A percentile compares a stretch with the other conserved stretches of the same genome.
Evolutionary conservation across 2,888 invertebrate genomes (phyloP).

Genomic region (Agrotis exclamationis): DNA sequence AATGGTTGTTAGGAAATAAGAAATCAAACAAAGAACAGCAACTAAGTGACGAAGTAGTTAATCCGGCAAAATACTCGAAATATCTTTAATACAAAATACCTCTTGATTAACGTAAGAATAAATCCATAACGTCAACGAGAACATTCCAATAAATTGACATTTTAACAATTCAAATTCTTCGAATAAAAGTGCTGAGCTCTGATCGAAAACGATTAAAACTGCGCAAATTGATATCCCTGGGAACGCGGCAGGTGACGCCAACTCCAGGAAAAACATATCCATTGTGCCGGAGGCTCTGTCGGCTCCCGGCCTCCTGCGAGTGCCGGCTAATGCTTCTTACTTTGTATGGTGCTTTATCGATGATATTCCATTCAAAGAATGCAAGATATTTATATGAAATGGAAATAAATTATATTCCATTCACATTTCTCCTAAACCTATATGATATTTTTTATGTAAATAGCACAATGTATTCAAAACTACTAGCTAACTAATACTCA

Average conservation of each 20-base stretch:
- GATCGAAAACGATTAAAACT: conserved; percentile 83
- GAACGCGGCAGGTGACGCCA: conserved; percentile 81
- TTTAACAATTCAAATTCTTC: conserved; percentile 70
- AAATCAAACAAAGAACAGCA: conserved; percentile 28
- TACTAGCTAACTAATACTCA: background rate
- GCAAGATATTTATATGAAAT: background rate
- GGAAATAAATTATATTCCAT: too few species aligned
- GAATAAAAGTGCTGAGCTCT: conserved; percentile 71
- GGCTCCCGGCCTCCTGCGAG: conserved; percentile 8
- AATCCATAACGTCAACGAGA: conserved; percentile 9
- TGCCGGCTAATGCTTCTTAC: conserved; percentile 6
- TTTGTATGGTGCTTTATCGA: conserved; percentile 8
- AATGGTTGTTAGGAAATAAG: conserved; percentile 16
- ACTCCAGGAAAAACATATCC: conserved; percentile 66
- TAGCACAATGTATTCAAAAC: background rate
- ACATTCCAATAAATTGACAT: conserved; percentile 54
- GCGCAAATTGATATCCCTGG: conserved; percentile 85
- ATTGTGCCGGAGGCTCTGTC: conserved; percentile 56
- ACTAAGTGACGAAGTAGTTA: background rate
- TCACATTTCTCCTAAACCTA: too few species aligned
- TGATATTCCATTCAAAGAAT: background rate
- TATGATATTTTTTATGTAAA: too few species aligned
- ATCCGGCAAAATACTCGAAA: background rate
- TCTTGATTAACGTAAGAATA: conserved; percentile 16
- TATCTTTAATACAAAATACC: background rate